Evolutionary conservation across 35 echinoderm and acorn worm species (phyloP).

Genomic region (Lytechinus pictus): DNA sequence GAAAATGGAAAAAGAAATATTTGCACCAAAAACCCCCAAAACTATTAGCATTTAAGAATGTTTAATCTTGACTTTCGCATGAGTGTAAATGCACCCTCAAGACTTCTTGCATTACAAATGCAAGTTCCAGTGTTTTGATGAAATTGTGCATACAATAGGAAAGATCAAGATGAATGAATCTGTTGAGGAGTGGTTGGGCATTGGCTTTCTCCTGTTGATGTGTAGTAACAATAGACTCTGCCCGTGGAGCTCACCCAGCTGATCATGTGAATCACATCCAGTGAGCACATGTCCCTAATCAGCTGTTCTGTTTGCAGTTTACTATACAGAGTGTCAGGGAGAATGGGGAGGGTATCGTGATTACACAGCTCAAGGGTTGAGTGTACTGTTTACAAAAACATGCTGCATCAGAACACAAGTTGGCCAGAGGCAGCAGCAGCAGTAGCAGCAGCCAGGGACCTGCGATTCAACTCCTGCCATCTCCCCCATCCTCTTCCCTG

Average conservation of each 20-base stretch:
- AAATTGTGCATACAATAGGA: neutral
- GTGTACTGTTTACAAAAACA: conserved; percentile 2
- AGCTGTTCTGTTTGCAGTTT: neutral
- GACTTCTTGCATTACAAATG: neutral
- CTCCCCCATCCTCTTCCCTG: neutral
- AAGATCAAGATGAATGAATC: neutral
- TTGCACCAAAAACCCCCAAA: too few relatives aligned
- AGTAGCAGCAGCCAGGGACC: neutral
- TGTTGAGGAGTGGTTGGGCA: neutral
- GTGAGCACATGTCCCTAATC: neutral
- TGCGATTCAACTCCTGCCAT: neutral
- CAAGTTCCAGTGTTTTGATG: neutral
- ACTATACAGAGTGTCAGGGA: neutral
- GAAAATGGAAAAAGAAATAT: too few relatives aligned
- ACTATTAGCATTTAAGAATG: too few relatives aligned
- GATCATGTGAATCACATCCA: neutral
- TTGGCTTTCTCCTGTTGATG: neutral
- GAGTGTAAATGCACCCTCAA: neutral
- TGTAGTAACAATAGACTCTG: neutral
- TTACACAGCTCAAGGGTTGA: neutral
- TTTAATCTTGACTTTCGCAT: too few relatives aligned
- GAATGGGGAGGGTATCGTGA: neutral
- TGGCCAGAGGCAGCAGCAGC: neutral
- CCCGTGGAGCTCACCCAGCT: neutral
- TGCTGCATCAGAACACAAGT: neutral